These are phyloP conservation scores for Lycorma delicatula DNA, from an alignment of 1,140 invertebrate species.

Conservation along the genomic window DNA sequence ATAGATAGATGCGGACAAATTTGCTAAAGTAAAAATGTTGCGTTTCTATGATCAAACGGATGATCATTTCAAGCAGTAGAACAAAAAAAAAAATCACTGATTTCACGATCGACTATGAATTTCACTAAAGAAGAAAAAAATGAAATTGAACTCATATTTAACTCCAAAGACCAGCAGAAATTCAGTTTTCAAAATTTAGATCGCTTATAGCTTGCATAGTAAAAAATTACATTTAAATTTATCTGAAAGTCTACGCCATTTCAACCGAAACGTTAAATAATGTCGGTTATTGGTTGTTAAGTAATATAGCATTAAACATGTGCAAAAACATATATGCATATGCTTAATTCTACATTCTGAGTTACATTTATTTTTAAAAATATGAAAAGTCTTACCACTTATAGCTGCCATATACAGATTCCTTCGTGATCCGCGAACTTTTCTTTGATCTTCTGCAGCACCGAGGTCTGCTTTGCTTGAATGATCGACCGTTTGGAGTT, in stretches of 20 bases:
- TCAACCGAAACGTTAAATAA: neutral
- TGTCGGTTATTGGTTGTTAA: no score
- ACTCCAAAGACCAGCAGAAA: no score
- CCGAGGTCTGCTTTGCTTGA: neutral
- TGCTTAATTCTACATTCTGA: neutral
- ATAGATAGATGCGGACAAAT: no score
- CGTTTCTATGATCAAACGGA: no score
- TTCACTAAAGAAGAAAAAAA: no score
- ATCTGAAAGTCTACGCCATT: neutral
- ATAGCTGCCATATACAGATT: constrained; percentile 1
- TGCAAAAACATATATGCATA: neutral
- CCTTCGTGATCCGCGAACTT: neutral
- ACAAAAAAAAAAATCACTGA: no score
- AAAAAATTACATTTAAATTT: neutral
- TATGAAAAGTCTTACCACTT: neutral
- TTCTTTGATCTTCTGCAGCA: neutral
- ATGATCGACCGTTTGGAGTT: neutral
- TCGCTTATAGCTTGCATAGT: no score
- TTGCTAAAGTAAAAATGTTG: no score
- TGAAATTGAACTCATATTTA: no score
- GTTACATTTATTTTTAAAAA: neutral
- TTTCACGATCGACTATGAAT: no score
- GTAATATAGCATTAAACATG: neutral
- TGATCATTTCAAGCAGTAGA: no score
- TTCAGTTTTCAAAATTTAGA: no score